Percentiles rank a stretch among this genome's conserved stretches.
phyloP scores from a whole-genome alignment of 2,113 vertebrate species.

The Myiopsitta monachus region DNA sequence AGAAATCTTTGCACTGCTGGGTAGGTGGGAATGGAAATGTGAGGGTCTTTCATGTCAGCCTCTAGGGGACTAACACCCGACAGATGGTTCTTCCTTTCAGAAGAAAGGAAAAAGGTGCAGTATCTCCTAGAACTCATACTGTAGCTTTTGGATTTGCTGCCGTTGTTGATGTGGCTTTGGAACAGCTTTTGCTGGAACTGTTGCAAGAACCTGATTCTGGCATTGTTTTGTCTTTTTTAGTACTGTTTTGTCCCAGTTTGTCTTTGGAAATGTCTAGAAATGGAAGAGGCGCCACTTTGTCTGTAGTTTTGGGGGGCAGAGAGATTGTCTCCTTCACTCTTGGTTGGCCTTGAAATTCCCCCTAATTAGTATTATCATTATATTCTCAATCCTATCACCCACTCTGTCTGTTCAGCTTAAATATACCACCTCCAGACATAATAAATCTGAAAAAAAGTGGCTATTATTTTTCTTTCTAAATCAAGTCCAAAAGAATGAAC shows the following conservation, averaged over 20 bases:
- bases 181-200: background rate
- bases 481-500: background rate
- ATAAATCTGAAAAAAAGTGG: background rate
- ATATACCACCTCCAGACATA: background rate
- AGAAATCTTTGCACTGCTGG: background rate
- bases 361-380: background rate
- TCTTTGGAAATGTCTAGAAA: background rate
- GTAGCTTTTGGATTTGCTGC: background rate
- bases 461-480: conserved; percentile 32
- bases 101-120: background rate
- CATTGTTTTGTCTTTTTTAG: background rate
- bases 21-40: background rate
- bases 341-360: background rate
- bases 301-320: background rate
- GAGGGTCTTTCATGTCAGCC: background rate
- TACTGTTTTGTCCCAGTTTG: background rate
- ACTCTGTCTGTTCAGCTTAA: background rate
- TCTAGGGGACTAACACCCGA: background rate
- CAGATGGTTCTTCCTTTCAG: background rate
- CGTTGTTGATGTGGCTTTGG: background rate
- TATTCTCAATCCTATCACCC: background rate
- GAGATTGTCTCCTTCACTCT: background rate
- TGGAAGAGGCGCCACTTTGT: background rate
- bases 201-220: background rate
- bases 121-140: background rate